phyloP scores from a whole-genome alignment of 92 coral and sea anemone genomes.

The Parazoanthus swiftii region DNA sequence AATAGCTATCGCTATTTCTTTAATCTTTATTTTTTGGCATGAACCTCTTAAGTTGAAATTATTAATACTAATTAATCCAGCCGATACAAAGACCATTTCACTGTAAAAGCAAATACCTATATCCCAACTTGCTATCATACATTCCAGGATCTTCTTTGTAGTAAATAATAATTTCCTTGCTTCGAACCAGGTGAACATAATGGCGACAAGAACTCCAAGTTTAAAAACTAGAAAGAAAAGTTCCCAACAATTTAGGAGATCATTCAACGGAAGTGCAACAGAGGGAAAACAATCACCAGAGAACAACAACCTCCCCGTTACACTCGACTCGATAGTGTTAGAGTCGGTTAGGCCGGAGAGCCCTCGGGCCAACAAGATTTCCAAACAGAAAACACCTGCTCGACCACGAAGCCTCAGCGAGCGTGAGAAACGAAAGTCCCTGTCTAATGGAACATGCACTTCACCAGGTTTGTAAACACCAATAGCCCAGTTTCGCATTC shows the following conservation, averaged over 20 bases:
- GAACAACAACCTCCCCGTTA: constrained; percentile 25
- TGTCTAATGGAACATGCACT: neutral
- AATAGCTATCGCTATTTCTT: no score
- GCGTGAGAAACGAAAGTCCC: neutral
- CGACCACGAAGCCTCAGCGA: neutral
- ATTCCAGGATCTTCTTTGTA: neutral
- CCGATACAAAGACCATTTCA: no score
- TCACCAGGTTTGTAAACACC: neutral
- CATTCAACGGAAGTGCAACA: constrained; percentile 13
- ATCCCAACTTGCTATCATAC: no score
- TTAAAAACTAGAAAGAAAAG: neutral
- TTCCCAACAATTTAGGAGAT: neutral
- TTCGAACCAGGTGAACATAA: neutral
- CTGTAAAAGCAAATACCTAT: no score
- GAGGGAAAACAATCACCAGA: neutral
- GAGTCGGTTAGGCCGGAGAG: constrained; percentile 7
- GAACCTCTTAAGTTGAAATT: no score
- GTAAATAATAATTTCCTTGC: neutral
- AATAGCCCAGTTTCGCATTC: no score
- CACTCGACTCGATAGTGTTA: constrained; percentile 3
- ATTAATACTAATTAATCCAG: no score
- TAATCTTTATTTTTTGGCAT: no score
- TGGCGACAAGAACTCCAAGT: constrained; percentile 22
- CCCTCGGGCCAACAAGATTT: neutral
- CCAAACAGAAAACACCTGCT: neutral